Evolutionary conservation across 2,113 vertebrate species (phyloP).

Genomic region (Prunella himalayana): DNA sequence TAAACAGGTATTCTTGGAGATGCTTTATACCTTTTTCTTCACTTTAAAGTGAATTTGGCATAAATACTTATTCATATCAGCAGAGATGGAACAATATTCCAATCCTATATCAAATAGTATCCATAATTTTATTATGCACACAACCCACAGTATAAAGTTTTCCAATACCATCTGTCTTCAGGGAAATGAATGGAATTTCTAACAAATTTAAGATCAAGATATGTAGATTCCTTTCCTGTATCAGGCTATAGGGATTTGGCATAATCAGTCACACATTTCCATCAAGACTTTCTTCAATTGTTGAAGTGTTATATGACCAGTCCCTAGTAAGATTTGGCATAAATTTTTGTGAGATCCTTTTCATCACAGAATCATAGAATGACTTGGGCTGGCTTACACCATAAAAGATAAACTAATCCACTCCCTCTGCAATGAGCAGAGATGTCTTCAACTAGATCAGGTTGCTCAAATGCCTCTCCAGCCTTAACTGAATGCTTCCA

Average conservation of each 20-base stretch:
- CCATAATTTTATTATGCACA: not conserved
- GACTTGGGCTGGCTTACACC: not conserved
- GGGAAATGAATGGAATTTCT: not conserved
- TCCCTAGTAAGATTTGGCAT: not conserved
- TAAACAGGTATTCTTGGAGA: not conserved
- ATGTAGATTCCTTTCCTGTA: not conserved
- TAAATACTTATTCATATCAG: not conserved
- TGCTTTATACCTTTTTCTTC: not conserved
- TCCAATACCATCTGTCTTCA: not conserved
- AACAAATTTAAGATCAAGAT: not conserved
- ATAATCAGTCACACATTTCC: not conserved
- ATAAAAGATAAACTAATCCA: not conserved
- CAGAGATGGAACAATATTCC: not conserved
- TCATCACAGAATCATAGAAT: not conserved
- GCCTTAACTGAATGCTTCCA: not conserved
- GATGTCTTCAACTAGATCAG: not conserved
- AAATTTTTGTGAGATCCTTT: not conserved
- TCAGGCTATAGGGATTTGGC: not conserved
- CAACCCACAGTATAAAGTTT: not conserved
- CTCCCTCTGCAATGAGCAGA: not conserved
- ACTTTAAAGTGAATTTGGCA: not conserved
- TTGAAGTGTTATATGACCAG: not conserved
- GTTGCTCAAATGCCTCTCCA: not conserved
- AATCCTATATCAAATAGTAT: not conserved
- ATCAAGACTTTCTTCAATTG: not conserved